phyloP scores from a whole-genome alignment of 2,113 vertebrate genomes.

The Daboia siamensis region DNA sequence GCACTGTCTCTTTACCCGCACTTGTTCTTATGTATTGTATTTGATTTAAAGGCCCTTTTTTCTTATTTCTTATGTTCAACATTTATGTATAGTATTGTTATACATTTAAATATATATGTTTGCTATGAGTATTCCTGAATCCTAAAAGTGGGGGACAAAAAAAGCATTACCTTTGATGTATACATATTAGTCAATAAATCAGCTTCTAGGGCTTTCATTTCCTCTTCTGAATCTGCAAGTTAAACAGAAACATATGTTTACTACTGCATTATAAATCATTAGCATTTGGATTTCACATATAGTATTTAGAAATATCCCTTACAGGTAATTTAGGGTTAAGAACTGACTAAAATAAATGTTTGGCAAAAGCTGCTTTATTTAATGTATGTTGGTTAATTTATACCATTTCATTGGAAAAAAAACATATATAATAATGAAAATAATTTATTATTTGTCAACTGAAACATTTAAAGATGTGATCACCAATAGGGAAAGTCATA shows the following conservation, averaged over 20 bases:
- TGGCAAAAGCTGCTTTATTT: conserved; percentile 6
- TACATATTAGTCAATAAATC: conserved; percentile 88
- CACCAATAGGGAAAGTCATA: not conserved
- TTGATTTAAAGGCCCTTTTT: conserved; percentile 39
- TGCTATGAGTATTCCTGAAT: conserved; percentile 54
- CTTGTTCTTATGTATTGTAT: conserved; percentile 23
- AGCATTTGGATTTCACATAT: conserved; percentile 22
- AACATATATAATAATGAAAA: not conserved
- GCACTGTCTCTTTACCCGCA: not conserved
- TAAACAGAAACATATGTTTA: conserved; percentile 67
- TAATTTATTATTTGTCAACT: conserved; percentile 3
- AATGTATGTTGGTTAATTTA: conserved; percentile 1
- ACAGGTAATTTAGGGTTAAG: conserved; percentile 7
- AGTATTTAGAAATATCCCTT: conserved; percentile 33
- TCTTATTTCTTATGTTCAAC: conserved; percentile 27
- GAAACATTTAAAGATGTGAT: not conserved
- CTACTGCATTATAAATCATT: conserved; percentile 50
- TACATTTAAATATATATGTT: conserved; percentile 40
- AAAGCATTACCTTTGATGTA: conserved; percentile 83
- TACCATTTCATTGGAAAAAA: conserved; percentile 26
- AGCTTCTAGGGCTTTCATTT: conserved; percentile 82
- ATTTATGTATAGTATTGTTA: conserved; percentile 47
- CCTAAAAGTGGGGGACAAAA: conserved; percentile 37
- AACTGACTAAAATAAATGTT: not conserved
- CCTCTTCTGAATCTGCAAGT: conserved; percentile 83